Percentiles rank a stretch among this genome's conserved stretches.
phyloP scores from a whole-genome alignment of 2,113 vertebrate genomes.

The Lophotis ruficrista region DNA sequence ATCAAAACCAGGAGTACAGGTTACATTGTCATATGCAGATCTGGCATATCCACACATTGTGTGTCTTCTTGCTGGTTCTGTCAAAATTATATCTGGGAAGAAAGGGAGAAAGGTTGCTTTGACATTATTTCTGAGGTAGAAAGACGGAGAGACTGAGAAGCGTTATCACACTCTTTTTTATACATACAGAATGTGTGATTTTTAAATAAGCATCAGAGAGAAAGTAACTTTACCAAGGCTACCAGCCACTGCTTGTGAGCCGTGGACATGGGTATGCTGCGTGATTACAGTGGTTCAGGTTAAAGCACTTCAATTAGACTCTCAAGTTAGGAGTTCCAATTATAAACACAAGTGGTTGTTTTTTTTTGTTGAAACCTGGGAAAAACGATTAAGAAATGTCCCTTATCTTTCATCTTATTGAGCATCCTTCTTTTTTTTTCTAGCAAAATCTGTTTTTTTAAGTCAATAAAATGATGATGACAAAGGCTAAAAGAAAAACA shows the following conservation, averaged over 20 bases:
- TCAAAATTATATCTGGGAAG: neutral
- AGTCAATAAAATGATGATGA: neutral
- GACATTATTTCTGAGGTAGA: conserved; percentile 21
- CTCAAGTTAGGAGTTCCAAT: neutral
- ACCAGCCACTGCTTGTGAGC: neutral
- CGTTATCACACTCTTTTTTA: conserved; percentile 6
- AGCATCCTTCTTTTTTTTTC: neutral
- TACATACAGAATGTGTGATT: neutral
- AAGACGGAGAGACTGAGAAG: conserved; percentile 3
- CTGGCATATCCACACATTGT: neutral
- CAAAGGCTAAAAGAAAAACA: neutral
- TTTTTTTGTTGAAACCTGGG: neutral
- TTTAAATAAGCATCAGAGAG: conserved; percentile 19
- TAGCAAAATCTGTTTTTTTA: neutral
- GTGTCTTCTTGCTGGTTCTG: neutral
- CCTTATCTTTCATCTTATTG: neutral
- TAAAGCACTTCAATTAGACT: neutral
- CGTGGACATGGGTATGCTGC: neutral
- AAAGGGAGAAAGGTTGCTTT: conserved; percentile 15
- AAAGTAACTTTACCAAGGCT: neutral
- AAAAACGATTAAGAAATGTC: neutral
- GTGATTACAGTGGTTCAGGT: neutral
- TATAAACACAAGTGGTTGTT: neutral
- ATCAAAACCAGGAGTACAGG: neutral
- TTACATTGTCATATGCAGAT: neutral